Evolutionary conservation across 2,113 vertebrate genomes (phyloP).

Genomic region (Entelurus aequoreus): DNA sequence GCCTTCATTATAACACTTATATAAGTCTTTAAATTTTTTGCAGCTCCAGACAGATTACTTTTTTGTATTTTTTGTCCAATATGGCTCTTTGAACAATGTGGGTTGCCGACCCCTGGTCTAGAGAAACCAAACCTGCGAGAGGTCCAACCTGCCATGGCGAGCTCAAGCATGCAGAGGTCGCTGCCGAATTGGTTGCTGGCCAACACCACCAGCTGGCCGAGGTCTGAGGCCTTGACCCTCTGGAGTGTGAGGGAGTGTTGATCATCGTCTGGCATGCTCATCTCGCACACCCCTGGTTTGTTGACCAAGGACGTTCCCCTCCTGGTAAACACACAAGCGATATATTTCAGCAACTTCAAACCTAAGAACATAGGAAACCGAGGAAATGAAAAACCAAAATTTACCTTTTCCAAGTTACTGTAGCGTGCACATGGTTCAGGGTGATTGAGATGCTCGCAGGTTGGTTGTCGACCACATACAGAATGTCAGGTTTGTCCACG

Average conservation of each 20-base stretch:
- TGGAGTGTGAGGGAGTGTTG: slow-evolving; percentile 82
- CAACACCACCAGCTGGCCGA: slow-evolving; percentile 77
- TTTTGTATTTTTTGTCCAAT: too few species aligned
- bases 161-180: slow-evolving; percentile 77
- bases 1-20: too few species aligned
- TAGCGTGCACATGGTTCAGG: slow-evolving; percentile 89
- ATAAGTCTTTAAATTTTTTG: too few species aligned
- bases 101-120: too few species aligned
- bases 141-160: slow-evolving; percentile 80
- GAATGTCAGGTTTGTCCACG: slow-evolving; percentile 83
- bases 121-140: slow-evolving; percentile 3
- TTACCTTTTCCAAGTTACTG: slow-evolving; percentile 86
- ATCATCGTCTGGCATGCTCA: slow-evolving; percentile 85
- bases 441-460: slow-evolving; percentile 78
- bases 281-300: slow-evolving; percentile 71
- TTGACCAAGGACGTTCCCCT: slow-evolving; percentile 70
- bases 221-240: slow-evolving; percentile 67
- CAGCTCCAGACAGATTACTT: too few species aligned
- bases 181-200: slow-evolving; percentile 86
- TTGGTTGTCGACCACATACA: slow-evolving; percentile 86
- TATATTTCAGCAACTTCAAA: neutral
- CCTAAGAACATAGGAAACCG: too few species aligned
- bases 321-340: slow-evolving; percentile 53
- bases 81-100: too few species aligned
- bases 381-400: neutral